Conservation (phyloP, 2,888 invertebrate genomes). For the Apoda limacodes region DNA sequence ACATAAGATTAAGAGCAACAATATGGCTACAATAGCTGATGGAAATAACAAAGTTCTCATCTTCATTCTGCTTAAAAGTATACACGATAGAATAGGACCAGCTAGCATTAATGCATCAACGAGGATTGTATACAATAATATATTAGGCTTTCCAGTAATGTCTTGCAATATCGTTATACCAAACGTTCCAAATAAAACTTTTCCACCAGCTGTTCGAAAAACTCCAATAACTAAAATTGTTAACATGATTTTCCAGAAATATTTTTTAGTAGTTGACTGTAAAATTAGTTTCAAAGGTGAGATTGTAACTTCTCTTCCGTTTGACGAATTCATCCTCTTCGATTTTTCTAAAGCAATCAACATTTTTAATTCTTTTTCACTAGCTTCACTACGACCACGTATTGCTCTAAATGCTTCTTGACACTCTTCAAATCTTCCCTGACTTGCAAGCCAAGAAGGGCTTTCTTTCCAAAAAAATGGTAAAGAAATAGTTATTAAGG, state of each 20-base stretch:
- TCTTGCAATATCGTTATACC: slow-evolving; percentile 19
- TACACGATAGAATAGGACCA: slow-evolving; percentile 15
- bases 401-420: slow-evolving; percentile 18
- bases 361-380: slow-evolving; percentile 17
- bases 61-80: slow-evolving; percentile 15
- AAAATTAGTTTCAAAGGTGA: slow-evolving; percentile 6
- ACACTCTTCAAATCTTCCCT: slow-evolving; percentile 23
- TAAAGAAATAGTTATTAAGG: slow-evolving; percentile 15
- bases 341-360: slow-evolving; percentile 11
- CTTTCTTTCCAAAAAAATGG: slow-evolving; percentile 23
- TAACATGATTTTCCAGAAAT: slow-evolving; percentile 17
- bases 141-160: slow-evolving; percentile 16
- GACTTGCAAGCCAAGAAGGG: slow-evolving; percentile 23
- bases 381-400: slow-evolving; percentile 13
- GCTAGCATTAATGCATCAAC: slow-evolving; percentile 14
- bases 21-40: slow-evolving; percentile 12
- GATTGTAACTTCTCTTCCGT: slow-evolving; percentile 1
- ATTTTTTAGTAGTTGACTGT: slow-evolving; percentile 10
- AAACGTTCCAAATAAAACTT: slow-evolving; percentile 15
- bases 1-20: slow-evolving; percentile 14
- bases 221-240: slow-evolving; percentile 11
- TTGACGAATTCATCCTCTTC: background rate
- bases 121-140: slow-evolving; percentile 15
- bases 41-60: slow-evolving; percentile 19
- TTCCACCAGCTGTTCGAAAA: slow-evolving; percentile 14